A percentile compares a stretch with the other conserved stretches of the same genome.
These are phyloP conservation scores for Drosophila kanapiae DNA, from an alignment of 1,140 invertebrate genomes.

Conservation along the genomic window DNA sequence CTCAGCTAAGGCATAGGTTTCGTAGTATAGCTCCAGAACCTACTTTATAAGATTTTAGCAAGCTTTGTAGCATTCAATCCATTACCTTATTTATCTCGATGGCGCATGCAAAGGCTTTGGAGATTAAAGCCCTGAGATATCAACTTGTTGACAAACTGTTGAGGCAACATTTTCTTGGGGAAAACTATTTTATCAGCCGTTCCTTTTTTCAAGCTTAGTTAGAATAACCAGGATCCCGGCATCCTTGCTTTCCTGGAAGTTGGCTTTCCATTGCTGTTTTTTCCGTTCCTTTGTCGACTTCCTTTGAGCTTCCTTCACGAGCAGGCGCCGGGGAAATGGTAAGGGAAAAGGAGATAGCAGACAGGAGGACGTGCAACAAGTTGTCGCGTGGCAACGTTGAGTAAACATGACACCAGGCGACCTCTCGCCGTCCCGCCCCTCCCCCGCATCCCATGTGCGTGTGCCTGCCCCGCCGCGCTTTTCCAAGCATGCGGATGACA, in stretches of 20 bases:
- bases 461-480: constrained; percentile 5
- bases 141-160: not conserved
- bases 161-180: not conserved
- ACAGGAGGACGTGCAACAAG: constrained; percentile 68
- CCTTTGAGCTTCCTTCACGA: constrained; percentile 20
- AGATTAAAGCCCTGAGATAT: not conserved
- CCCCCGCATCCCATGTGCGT: constrained; percentile 5
- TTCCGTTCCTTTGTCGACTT: constrained; percentile 7
- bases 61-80: no score
- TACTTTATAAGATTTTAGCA: no score
- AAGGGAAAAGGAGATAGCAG: constrained; percentile 1
- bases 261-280: constrained; percentile 15
- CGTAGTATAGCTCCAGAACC: no score
- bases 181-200: not conserved
- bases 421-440: not conserved
- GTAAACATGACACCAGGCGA: constrained; percentile 61
- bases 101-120: not conserved
- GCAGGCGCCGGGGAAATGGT: not conserved
- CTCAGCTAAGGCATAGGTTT: no score
- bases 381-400: constrained; percentile 73
- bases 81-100: not conserved
- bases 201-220: constrained; percentile 2
- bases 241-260: constrained; percentile 6
- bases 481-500: constrained; percentile 64
- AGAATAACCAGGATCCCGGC: constrained; percentile 9